phyloP scores from a whole-genome alignment of 2,113 vertebrate genomes.

The Erpornis zantholeuca region DNA sequence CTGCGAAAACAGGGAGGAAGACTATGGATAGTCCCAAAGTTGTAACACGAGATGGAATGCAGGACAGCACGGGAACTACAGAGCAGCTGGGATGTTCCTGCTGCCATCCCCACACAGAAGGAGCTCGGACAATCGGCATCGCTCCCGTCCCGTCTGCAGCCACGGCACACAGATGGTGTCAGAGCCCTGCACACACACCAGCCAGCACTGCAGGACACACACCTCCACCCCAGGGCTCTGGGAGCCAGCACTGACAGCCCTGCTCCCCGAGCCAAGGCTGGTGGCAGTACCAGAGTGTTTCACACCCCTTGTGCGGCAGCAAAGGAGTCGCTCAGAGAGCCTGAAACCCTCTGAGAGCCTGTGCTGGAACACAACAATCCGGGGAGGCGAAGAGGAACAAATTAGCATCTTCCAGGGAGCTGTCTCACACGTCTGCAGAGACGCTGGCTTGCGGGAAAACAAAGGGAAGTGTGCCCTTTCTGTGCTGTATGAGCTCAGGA shows the following conservation, averaged over 20 bases:
- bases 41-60: fast-evolving
- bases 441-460: neutral
- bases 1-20: fast-evolving
- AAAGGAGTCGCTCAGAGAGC: neutral
- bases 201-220: neutral
- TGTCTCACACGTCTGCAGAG: neutral
- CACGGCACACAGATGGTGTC: neutral
- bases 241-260: neutral
- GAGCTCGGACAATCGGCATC: neutral
- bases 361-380: neutral
- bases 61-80: neutral
- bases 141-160: fast-evolving
- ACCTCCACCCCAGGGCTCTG: neutral
- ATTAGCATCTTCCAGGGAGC: neutral
- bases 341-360: neutral
- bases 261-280: neutral
- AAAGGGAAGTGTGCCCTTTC: neutral
- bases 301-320: neutral
- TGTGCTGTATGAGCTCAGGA: fast-evolving
- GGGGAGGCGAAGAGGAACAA: neutral
- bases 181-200: neutral
- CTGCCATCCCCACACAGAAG: neutral
- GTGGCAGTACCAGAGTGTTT: neutral
- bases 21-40: fast-evolving
- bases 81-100: neutral